Evolutionary conservation across 2,113 vertebrate species (phyloP), one percentile per base, ranked within the genome.

Genomic region (Ochotona princeps): DNA sequence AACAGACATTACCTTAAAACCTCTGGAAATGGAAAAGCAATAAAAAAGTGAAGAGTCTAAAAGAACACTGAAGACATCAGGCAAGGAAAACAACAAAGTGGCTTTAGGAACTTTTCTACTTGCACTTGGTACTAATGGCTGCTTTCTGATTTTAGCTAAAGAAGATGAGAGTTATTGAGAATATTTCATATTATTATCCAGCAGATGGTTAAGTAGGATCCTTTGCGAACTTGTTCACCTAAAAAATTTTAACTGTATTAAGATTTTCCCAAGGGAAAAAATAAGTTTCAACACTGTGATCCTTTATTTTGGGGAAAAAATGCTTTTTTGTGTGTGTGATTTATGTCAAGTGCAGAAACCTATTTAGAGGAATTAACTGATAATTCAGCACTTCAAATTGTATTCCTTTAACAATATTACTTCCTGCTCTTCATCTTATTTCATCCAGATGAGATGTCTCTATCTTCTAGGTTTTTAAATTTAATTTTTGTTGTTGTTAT

Each of bases 291-390:
- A 81, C 94, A 92, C 89, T 96, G 70, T 75, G 67, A 94, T 93
- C 32, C 54, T 92, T 95, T 94, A 86, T 85, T 94, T 94, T 69
- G 2, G 12, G 54, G 35, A 35, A 2, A 49, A 70, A 95, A 96
- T 93, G 73, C 73, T 95, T 96, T 80, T 96, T 35, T 93, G 72
- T 96, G 95, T 96, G 75, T 96, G 35, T 93, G 75, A 97, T 95
- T 91, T 92, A 67, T 78, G 32, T 93, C 83, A 92, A 96, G 91
- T 92, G 47, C 67, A 83, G 81, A 93, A 95, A 92, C 83, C 72
- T 84, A 90, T 95, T 97, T 92, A 94, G 93, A 96, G 44, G 96
- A 95, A 96, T 97, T 96, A 96, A 35, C 73, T 92, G 70, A 90
- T 94, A 96, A 96, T 76, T 96, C 67, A 93, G 21, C 89, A 70